Evolutionary conservation across 2,888 invertebrate genomes (phyloP), one percentile per base, ranked within the genome.

Genomic region (Tenodera sinensis): DNA sequence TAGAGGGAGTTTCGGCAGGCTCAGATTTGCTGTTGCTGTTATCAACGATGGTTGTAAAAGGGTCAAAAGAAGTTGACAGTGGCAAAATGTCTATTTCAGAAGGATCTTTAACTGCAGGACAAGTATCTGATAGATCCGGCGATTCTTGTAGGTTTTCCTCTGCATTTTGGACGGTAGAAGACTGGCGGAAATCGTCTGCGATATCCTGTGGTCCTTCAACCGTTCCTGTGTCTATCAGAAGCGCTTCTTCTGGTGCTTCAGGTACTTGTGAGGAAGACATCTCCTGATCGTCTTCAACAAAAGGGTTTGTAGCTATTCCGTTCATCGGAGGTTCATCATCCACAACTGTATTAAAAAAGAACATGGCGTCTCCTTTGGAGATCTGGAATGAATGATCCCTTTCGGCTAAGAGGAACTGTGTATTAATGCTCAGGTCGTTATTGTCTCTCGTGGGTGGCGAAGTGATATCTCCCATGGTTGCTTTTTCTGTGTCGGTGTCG

Each of bases 321-420:
- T 89, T 89, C 83, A 84, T 89, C 54, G 85, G 88, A 14, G 87
- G 87, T 30, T 88, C 85, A n/a, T 89, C 89, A 27, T 88, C 88
- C 54, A 71, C 54, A 42, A 89, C 42, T 15, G 88, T 88, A 54
- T 84, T 89, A 83, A 89, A 89, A 88, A 89, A 89, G 85, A 88
- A 88, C 54, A 84, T 89, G 54, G 84, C 89, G 30, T 89, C 88
- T 54, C 88, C 88, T n/a, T 84, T 89, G 47, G 85, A 89, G 15
- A 42, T 89, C 54, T 89, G 88, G 83, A 89, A 89, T 8, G 88
- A 89, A n/a, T 88, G 88, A 83, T 89, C 88, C 83, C 89, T 47
- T 30, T 89, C 89, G 6, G 85, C 88, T 54, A 90, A 85, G 54
- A 90, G 54, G 87, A 90, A 90, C 90, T 88, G 83, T 25, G 90